Evolutionary conservation across 2,113 vertebrate species (phyloP).

Genomic region (Agelaius tricolor): DNA sequence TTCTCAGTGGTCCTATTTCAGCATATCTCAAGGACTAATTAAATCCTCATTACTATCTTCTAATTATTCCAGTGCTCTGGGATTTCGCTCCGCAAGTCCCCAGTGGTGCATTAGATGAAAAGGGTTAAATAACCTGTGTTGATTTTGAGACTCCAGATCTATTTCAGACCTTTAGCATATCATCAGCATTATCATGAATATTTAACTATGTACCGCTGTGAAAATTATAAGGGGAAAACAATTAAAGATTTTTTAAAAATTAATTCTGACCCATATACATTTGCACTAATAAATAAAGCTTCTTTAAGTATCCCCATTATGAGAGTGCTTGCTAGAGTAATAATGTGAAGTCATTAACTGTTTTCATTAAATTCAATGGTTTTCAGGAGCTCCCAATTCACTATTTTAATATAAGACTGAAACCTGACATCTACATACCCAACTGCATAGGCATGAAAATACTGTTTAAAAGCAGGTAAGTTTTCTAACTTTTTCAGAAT

Average conservation of each 20-base stretch:
- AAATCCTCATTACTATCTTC: slow-evolving; percentile 79
- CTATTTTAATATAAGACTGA: slow-evolving; percentile 60
- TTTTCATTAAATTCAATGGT: slow-evolving; percentile 71
- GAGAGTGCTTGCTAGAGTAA: slow-evolving; percentile 61
- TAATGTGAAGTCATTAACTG: slow-evolving; percentile 72
- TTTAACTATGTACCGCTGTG: slow-evolving; percentile 79
- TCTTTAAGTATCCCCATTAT: slow-evolving; percentile 72
- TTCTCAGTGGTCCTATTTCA: slow-evolving; percentile 73
- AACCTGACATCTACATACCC: slow-evolving; percentile 4
- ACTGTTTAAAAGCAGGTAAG: neutral
- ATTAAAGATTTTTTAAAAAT: slow-evolving; percentile 80
- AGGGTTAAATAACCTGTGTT: slow-evolving; percentile 79
- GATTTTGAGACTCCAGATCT: slow-evolving; percentile 74
- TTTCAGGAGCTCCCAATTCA: slow-evolving; percentile 67
- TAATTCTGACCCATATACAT: slow-evolving; percentile 83
- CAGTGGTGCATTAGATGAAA: slow-evolving; percentile 72
- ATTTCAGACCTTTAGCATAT: slow-evolving; percentile 75
- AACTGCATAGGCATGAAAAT: neutral
- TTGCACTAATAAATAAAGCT: slow-evolving; percentile 81
- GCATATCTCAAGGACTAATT: slow-evolving; percentile 80
- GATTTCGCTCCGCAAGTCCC: slow-evolving; percentile 71
- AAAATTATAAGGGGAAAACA: slow-evolving; percentile 80
- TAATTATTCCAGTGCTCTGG: slow-evolving; percentile 78
- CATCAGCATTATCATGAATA: slow-evolving; percentile 78
- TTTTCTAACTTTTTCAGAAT: neutral